Percentiles rank a stretch among this genome's conserved stretches.
Conservation (phyloP, 1,140 invertebrate genomes). For the Trissolcus basalis region DNA sequence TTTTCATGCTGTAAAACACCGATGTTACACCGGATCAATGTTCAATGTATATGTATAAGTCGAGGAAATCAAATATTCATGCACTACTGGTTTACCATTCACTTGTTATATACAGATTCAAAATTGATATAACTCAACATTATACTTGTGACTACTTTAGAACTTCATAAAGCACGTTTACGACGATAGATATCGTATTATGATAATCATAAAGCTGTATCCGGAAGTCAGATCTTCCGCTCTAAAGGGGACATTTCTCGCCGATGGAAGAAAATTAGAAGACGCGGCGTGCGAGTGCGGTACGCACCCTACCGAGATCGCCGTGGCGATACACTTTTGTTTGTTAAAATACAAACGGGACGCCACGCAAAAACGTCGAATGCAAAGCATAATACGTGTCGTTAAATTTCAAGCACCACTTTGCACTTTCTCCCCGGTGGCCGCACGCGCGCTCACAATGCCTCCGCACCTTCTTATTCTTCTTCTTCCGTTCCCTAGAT, state of each 20-base stretch:
- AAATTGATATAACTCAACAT: constrained; percentile 47
- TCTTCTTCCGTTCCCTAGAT: neutral
- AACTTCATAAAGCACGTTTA: constrained; percentile 38
- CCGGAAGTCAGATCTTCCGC: constrained; percentile 8
- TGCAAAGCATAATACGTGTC: constrained; percentile 15
- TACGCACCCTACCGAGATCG: constrained; percentile 8
- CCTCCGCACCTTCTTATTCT: constrained; percentile 8
- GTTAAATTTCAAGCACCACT: constrained; percentile 42
- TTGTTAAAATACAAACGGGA: constrained; percentile 23
- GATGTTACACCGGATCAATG: constrained; percentile 40
- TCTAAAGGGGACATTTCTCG: neutral
- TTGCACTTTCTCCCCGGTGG: constrained; percentile 35
- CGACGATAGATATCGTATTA: constrained; percentile 27
- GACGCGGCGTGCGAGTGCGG: neutral
- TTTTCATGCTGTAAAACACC: constrained; percentile 44
- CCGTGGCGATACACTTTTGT: constrained; percentile 30
- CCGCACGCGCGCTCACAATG: constrained; percentile 5
- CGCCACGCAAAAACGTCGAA: constrained; percentile 11
- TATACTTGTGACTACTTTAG: constrained; percentile 15
- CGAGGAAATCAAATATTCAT: constrained; percentile 48
- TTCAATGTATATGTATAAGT: constrained; percentile 44
- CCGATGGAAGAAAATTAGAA: constrained; percentile 18
- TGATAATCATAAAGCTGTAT: constrained; percentile 32
- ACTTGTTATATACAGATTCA: constrained; percentile 34
- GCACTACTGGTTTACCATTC: constrained; percentile 46